phyloP scores from a whole-genome alignment of 2,113 vertebrate species.

The Erythrolamprus reginae region DNA sequence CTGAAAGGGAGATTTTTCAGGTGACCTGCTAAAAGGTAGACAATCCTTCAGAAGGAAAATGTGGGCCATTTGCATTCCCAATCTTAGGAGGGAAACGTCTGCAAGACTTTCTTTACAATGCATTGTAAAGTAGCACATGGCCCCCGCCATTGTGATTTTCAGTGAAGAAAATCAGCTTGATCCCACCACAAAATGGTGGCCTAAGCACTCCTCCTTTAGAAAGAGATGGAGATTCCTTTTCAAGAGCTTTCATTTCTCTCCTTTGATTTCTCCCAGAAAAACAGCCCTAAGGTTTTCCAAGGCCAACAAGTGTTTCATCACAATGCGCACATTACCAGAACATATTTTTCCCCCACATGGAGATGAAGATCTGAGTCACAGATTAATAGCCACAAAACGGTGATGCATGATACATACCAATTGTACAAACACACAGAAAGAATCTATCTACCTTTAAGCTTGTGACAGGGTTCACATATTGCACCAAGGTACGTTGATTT shows the following conservation, averaged over 20 bases:
- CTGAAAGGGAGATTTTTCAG: neutral
- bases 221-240: neutral
- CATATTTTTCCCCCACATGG: neutral
- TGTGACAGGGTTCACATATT: neutral
- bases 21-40: neutral
- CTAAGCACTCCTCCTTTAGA: neutral
- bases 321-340: neutral
- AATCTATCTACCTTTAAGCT: neutral
- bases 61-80: neutral
- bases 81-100: neutral
- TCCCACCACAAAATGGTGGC: neutral
- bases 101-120: neutral
- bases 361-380: neutral
- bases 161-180: neutral
- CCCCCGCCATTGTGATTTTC: neutral
- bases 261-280: neutral
- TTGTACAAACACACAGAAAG: neutral
- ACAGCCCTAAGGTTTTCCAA: neutral
- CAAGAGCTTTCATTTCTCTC: neutral
- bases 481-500: neutral
- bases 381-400: neutral
- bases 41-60: neutral
- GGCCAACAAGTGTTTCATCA: neutral
- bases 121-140: neutral
- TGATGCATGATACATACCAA: neutral